Evolutionary conservation across 2,888 invertebrate species (phyloP).

Genomic region (Apamea anceps): DNA sequence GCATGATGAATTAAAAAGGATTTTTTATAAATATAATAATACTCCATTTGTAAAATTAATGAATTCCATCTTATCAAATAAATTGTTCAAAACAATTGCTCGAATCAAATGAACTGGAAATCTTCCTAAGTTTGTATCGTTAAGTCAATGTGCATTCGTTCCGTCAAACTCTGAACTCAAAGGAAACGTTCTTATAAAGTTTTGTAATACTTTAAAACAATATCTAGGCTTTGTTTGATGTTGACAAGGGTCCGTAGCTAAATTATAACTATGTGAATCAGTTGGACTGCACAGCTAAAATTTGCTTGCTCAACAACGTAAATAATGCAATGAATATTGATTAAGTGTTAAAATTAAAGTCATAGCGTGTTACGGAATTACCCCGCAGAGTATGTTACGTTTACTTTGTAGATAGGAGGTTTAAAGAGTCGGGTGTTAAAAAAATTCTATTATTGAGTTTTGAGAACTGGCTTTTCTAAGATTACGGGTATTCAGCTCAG

Average conservation of each 20-base stretch:
- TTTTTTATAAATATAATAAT: not conserved
- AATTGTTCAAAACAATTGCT: slow-evolving; percentile 24
- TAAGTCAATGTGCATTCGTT: slow-evolving; percentile 78
- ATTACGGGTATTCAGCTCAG: not conserved
- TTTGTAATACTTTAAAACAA: slow-evolving; percentile 6
- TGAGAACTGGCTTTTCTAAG: not conserved
- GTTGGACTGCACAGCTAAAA: not conserved
- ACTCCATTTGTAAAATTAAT: not conserved
- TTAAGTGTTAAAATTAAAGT: no score
- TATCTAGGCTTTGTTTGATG: not conserved
- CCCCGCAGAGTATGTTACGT: no score
- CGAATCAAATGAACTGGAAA: slow-evolving; percentile 37
- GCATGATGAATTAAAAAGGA: not conserved
- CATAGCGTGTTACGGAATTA: no score
- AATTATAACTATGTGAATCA: not conserved
- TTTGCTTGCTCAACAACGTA: no score
- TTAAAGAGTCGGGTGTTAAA: not conserved
- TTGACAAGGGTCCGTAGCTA: not conserved
- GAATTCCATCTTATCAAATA: not conserved
- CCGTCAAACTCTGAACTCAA: slow-evolving; percentile 75
- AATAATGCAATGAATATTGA: no score
- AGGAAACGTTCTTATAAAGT: slow-evolving; percentile 46
- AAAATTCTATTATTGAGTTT: not conserved
- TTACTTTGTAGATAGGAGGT: not conserved
- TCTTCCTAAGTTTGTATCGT: slow-evolving; percentile 64